phyloP scores from a whole-genome alignment of 1,140 invertebrate species.

The Papilio machaon region DNA sequence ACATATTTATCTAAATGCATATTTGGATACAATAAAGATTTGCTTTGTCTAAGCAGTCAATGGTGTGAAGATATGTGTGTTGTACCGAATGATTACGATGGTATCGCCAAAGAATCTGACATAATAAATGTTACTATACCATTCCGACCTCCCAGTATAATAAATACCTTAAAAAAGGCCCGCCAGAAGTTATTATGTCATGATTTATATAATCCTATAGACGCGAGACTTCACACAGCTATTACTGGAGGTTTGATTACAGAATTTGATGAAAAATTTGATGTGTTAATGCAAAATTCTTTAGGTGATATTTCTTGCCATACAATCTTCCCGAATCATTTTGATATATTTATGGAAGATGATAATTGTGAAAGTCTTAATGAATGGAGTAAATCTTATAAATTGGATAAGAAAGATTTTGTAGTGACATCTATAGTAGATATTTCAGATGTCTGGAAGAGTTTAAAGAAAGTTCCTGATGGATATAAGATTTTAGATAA shows the following conservation, averaged over 20 bases:
- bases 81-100: constrained; percentile 58
- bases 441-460: constrained; percentile 59
- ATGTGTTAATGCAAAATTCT: constrained; percentile 68
- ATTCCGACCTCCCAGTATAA: constrained; percentile 66
- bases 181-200: constrained; percentile 57
- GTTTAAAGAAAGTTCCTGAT: constrained; percentile 60
- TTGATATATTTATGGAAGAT: constrained; percentile 62
- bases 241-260: constrained; percentile 58
- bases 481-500: constrained; percentile 49
- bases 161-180: constrained; percentile 59
- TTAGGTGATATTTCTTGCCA: constrained; percentile 70
- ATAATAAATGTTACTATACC: constrained; percentile 57
- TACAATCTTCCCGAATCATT: constrained; percentile 64
- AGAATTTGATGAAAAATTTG: constrained; percentile 59
- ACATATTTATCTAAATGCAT: constrained; percentile 61
- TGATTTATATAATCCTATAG: constrained; percentile 63
- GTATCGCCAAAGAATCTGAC: constrained; percentile 46
- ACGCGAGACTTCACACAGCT: constrained; percentile 54
- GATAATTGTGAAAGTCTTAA: constrained; percentile 57
- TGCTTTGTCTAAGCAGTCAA: constrained; percentile 68
- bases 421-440: constrained; percentile 59
- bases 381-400: constrained; percentile 61
- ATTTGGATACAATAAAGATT: constrained; percentile 62
- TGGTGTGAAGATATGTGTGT: constrained; percentile 76
- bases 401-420: constrained; percentile 52